phyloP scores from a whole-genome alignment of 2,797 vertebrate genomes.

The Yasuhikotakia modesta region DNA sequence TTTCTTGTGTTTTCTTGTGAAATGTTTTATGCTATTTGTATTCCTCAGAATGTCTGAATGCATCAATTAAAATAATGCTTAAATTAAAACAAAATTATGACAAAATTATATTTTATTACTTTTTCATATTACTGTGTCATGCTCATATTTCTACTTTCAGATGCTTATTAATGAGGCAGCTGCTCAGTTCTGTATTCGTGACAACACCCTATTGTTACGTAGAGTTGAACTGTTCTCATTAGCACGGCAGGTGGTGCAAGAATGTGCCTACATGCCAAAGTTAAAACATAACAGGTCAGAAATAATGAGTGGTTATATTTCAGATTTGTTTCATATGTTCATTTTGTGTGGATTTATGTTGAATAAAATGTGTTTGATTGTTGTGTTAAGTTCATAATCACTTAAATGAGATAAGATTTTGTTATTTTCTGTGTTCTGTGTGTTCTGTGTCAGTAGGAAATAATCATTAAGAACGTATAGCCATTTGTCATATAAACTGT shows the following conservation, averaged over 20 bases:
- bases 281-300: constrained; percentile 90
- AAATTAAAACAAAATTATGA: too few relatives aligned
- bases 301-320: neutral
- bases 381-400: neutral
- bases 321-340: neutral
- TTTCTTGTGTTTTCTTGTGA: too few relatives aligned
- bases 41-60: too few relatives aligned
- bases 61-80: too few relatives aligned
- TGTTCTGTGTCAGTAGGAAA: too few relatives aligned
- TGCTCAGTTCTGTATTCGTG: constrained; percentile 94
- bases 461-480: too few relatives aligned
- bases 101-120: too few relatives aligned
- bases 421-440: constrained; percentile 58
- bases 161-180: constrained; percentile 97
- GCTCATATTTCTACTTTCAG: constrained; percentile 67
- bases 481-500: too few relatives aligned
- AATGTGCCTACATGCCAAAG: constrained; percentile 93
- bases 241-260: constrained; percentile 91
- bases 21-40: constrained; percentile 56
- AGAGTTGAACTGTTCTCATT: constrained; percentile 95
- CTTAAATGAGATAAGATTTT: constrained; percentile 20
- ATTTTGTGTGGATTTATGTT: neutral
- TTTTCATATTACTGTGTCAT: neutral
- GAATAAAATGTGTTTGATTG: too few relatives aligned
- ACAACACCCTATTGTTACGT: constrained; percentile 90